A percentile compares a stretch with the other conserved stretches of the same genome.
These are phyloP conservation scores for Drosophila varians DNA, from an alignment of 1,140 invertebrate genomes.

Conservation along the genomic window DNA sequence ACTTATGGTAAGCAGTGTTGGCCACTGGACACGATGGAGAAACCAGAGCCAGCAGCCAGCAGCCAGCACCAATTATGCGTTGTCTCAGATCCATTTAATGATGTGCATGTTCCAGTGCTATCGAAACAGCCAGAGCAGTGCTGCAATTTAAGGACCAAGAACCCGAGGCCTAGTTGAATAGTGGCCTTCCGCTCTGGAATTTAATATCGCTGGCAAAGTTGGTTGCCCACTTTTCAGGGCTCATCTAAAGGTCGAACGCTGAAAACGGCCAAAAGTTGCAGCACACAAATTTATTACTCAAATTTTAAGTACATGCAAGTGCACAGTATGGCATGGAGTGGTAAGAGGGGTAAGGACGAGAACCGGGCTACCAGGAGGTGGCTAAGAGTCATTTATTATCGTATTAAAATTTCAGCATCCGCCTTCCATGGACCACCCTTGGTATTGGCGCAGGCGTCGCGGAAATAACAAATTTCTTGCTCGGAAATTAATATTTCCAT, in stretches of 20 bases:
- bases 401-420: slow-evolving; percentile 67
- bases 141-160: slow-evolving; percentile 21
- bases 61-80: slow-evolving; percentile 43
- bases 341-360: no score
- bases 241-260: slow-evolving; percentile 36
- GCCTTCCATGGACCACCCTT: slow-evolving; percentile 3
- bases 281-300: slow-evolving; percentile 61
- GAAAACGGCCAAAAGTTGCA: slow-evolving; percentile 48
- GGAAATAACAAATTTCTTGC: slow-evolving; percentile 81
- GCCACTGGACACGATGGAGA: slow-evolving; percentile 8
- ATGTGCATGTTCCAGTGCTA: slow-evolving; percentile 32
- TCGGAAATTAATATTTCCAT: slow-evolving; percentile 81
- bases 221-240: slow-evolving; percentile 26
- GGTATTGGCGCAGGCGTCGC: slow-evolving; percentile 56
- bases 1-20: slow-evolving; percentile 60
- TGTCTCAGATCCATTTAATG: slow-evolving; percentile 45
- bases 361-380: neutral
- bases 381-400: slow-evolving; percentile 68
- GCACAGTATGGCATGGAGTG: slow-evolving; percentile 11
- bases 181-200: slow-evolving; percentile 16
- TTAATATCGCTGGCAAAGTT: slow-evolving; percentile 50
- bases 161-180: slow-evolving; percentile 15
- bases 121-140: neutral
- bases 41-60: slow-evolving; percentile 30
- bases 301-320: slow-evolving; percentile 40